Percentiles rank a stretch among this genome's conserved stretches.
phyloP scores from a whole-genome alignment of 2,888 invertebrate species.

The Thecophora atra region DNA sequence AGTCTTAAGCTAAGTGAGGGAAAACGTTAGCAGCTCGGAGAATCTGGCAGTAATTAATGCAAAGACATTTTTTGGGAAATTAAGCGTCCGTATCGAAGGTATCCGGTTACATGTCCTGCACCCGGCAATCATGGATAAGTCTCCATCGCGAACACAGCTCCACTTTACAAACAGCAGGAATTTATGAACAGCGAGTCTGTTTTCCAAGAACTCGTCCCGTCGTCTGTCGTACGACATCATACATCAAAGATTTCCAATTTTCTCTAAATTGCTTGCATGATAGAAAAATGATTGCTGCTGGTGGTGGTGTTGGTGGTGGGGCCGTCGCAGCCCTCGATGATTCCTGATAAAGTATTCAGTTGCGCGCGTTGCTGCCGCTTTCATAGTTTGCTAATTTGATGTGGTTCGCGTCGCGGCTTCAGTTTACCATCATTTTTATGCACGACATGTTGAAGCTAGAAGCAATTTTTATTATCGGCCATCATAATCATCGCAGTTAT shows the following conservation, averaged over 20 bases:
- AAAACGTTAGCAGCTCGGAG: background rate
- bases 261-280: background rate
- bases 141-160: too few species aligned
- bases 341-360: constrained; percentile 18
- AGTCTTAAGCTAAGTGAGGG: too few species aligned
- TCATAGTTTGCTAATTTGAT: constrained; percentile 18
- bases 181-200: constrained; percentile 2
- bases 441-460: constrained; percentile 28
- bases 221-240: background rate
- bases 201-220: constrained; percentile 14
- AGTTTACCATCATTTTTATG: constrained; percentile 27
- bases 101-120: too few species aligned
- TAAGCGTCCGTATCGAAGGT: too few species aligned
- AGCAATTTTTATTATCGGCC: constrained; percentile 37
- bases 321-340: background rate
- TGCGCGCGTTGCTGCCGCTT: background rate
- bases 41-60: constrained; percentile 1
- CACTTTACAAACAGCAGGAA: background rate
- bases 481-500: constrained; percentile 36
- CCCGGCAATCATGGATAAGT: too few species aligned
- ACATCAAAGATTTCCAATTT: constrained; percentile 20
- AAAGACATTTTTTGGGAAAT: background rate
- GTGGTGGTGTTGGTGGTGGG: too few species aligned
- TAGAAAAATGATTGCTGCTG: constrained; percentile 12
- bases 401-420: background rate